phyloP scores from a whole-genome alignment of 2,797 vertebrate species.

The Cichlasoma orientale region DNA sequence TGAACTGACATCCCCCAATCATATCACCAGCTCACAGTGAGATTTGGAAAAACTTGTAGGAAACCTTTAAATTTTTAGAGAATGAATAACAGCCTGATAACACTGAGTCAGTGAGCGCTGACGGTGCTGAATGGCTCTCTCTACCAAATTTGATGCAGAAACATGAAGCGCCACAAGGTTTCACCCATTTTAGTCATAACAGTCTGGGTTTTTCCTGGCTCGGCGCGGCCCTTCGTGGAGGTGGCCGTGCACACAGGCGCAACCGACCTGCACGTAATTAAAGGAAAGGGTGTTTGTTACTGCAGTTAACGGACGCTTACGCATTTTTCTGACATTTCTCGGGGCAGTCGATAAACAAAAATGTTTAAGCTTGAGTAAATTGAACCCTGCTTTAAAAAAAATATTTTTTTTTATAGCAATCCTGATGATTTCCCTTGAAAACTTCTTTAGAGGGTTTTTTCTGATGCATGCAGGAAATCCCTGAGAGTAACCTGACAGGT shows the following conservation, averaged over 20 bases:
- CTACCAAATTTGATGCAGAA: background rate
- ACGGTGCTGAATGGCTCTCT: background rate
- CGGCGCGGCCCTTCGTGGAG: background rate
- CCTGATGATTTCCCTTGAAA: background rate
- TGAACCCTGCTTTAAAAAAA: background rate
- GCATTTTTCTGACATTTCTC: background rate
- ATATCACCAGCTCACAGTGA: background rate
- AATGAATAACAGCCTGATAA: background rate
- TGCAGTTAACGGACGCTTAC: background rate
- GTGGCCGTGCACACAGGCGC: background rate
- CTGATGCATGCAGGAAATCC: background rate
- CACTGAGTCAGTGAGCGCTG: background rate
- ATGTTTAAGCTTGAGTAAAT: background rate
- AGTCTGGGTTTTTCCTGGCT: background rate
- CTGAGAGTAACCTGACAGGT: background rate
- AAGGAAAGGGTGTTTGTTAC: background rate
- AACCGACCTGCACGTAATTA: background rate
- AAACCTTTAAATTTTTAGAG: background rate
- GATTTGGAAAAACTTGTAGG: background rate
- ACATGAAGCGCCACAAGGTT: background rate
- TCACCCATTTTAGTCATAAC: background rate
- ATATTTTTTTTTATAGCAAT: background rate
- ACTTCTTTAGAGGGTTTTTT: background rate
- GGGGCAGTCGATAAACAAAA: background rate
- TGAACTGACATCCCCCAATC: constrained; percentile 49